phyloP scores from a whole-genome alignment of 2,888 invertebrate genomes.

The Hyles lineata region DNA sequence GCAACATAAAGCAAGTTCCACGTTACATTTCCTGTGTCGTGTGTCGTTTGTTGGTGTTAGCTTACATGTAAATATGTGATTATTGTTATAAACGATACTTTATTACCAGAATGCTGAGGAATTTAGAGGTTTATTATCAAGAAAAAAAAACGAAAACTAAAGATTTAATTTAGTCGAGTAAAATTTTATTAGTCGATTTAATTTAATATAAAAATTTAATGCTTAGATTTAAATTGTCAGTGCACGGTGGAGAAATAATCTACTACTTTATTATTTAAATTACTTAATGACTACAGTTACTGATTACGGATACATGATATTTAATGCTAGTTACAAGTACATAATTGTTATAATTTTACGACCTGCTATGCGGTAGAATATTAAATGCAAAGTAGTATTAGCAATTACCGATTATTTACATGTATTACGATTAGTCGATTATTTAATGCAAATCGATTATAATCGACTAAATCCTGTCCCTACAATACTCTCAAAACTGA shows the following conservation, averaged over 20 bases:
- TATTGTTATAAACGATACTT: neutral
- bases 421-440: neutral
- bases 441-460: neutral
- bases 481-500: too few relatives aligned
- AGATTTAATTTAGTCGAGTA: neutral
- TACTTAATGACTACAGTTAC: neutral
- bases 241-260: neutral
- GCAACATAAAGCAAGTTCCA: neutral
- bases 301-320: neutral
- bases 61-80: constrained; percentile 1
- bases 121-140: neutral
- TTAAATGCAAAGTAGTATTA: neutral
- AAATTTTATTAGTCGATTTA: neutral
- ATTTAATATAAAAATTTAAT: neutral
- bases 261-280: neutral
- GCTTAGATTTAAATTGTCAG: neutral
- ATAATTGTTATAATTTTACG: neutral
- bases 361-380: neutral
- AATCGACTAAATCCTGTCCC: neutral
- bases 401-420: constrained; percentile 1
- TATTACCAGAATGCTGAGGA: constrained; percentile 1
- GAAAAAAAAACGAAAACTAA: neutral
- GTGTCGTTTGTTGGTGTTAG: constrained; percentile 1
- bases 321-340: neutral
- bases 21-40: constrained; percentile 2